phyloP scores from a whole-genome alignment of 2,797 vertebrate genomes.

The Mus spretus region DNA sequence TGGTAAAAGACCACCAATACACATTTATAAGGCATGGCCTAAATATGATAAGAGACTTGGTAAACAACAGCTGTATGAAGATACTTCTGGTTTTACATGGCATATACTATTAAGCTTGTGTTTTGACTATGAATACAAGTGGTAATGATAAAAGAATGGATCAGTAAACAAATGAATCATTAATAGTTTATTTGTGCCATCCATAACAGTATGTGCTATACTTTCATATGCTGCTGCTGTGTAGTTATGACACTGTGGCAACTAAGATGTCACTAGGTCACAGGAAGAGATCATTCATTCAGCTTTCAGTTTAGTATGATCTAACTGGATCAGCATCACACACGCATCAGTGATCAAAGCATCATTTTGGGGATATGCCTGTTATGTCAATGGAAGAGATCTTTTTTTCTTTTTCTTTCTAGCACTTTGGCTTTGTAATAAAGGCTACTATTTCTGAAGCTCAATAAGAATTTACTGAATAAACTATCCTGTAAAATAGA shows the following conservation, averaged over 20 bases:
- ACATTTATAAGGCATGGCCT: neutral
- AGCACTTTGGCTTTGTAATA: constrained; percentile 23
- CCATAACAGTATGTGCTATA: neutral
- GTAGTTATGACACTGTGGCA: neutral
- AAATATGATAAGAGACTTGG: neutral
- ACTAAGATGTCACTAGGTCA: neutral
- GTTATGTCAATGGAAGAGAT: constrained; percentile 16
- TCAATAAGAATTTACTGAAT: neutral
- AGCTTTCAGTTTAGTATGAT: neutral
- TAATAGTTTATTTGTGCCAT: neutral
- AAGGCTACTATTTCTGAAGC: constrained; percentile 17
- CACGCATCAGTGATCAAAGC: neutral
- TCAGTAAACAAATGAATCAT: neutral
- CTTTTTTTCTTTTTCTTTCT: neutral
- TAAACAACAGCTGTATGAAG: neutral
- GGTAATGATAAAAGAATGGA: neutral
- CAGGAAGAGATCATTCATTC: neutral
- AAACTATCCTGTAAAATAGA: neutral
- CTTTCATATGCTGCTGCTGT: neutral
- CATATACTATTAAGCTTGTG: neutral
- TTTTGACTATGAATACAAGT: neutral
- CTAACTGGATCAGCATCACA: neutral
- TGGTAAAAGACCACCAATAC: neutral
- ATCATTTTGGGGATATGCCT: neutral
- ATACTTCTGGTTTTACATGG: neutral